Conservation (phyloP, 2,888 invertebrate genomes). For the Athrips mouffetella region DNA sequence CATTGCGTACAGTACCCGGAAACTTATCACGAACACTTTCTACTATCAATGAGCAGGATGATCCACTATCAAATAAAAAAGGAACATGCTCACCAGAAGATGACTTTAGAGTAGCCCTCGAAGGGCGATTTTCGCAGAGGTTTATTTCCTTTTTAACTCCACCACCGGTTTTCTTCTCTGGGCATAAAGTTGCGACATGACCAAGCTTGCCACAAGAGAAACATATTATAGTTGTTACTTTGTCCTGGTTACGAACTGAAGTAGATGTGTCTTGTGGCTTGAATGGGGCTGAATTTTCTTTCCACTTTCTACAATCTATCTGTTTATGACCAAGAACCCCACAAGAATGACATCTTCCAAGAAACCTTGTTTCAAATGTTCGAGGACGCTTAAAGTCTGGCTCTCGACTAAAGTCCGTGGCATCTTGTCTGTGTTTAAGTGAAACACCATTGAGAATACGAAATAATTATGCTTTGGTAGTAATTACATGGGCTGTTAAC, state of each 20-base stretch:
- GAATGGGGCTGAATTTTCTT: background rate
- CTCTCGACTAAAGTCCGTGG: conserved; percentile 6
- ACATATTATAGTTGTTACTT: background rate
- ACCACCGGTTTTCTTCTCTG: conserved; percentile 13
- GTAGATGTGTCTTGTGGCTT: background rate
- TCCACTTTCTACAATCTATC: background rate
- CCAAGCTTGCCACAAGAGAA: conserved; percentile 16
- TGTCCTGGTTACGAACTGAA: background rate
- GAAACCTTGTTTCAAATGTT: conserved; percentile 11
- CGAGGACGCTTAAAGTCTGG: conserved; percentile 9
- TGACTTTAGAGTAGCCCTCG: conserved; percentile 19
- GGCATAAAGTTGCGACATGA: conserved; percentile 15
- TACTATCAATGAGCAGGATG: conserved; percentile 27
- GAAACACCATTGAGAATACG: conserved; percentile 21
- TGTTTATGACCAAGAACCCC: conserved; percentile 13
- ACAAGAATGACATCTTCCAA: conserved; percentile 16
- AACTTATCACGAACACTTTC: conserved; percentile 17
- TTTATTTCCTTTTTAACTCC: background rate
- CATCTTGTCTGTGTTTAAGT: conserved; percentile 16
- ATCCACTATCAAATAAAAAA: conserved; percentile 29
- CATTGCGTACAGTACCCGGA: conserved; percentile 11
- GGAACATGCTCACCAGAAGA: conserved; percentile 25
- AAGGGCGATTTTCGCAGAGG: conserved; percentile 6
- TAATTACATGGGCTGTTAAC: conserved; percentile 14
- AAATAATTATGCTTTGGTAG: conserved; percentile 24